Base-by-base conservation (phyloP, 2,113 vertebrate genomes). In the Hemiscyllium ocellatum region DNA sequence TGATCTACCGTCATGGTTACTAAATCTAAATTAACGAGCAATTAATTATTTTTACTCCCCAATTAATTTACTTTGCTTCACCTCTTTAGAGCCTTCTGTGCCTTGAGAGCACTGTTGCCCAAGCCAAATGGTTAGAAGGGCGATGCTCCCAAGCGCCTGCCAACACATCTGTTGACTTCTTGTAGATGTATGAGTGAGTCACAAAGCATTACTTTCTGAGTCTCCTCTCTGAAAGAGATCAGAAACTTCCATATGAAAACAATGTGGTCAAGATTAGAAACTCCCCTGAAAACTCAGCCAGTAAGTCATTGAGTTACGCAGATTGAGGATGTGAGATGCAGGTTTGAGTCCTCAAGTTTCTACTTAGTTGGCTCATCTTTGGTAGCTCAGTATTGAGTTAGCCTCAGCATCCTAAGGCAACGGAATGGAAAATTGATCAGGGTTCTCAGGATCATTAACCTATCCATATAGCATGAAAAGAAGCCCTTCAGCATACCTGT, bases 1-100 rank as follows among this genome's bases (percentile, higher is more conserved):
- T 93, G 89, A 93, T 93, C 89, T 93, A 93, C 89, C n/a, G 89
- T 93, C 89, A 93, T 93, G 89, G 89, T 93, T 93, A 68, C 89
- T 61, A 93, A 93, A 93, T 93, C 61, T 93, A 93, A 93, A 93
- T 93, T 93, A 93, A 93, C 89, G 66, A n/a, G 89, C 89, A 93
- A 93, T 91, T 91, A 91, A 61, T 91, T 93, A 66, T 93, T 91
- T 93, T 93, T 22, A 93, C 61, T 93, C 33, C 89, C 89, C 61
- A 93, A 65, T 93, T 65, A 93, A 93, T 91, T 66, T 91, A 66
- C 89, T 91, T 91, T 65, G 56, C 89, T 66, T 91, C 89, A 91
- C 61, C 17, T 83, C 80, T 93, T 93, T 93, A 66, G 89, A 93
- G 89, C 61, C 1, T 93, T 65, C 33, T 33, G 8, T 66, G 61